Conservation (phyloP, 2,888 invertebrate genomes). For the Barypeithes pellucidus region DNA sequence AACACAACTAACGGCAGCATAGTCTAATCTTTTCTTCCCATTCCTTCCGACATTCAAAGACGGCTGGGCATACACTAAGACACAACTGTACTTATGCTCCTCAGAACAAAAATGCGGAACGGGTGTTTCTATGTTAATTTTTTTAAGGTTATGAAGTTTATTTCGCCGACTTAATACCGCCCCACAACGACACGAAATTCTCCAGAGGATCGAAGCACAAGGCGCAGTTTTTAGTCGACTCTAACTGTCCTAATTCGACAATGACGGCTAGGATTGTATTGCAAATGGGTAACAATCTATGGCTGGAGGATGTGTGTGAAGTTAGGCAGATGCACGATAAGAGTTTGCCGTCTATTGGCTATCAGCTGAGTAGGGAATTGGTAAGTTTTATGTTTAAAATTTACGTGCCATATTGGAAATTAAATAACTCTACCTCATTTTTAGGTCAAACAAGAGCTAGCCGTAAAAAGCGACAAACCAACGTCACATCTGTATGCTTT, state of each 20-base stretch:
- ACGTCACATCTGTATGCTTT: constrained; percentile 71
- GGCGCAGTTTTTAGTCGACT: constrained; percentile 55
- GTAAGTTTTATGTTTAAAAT: constrained; percentile 58
- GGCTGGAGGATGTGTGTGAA: constrained; percentile 78
- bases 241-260: constrained; percentile 57
- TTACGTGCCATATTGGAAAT: too few relatives aligned
- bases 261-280: constrained; percentile 73
- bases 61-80: too few relatives aligned
- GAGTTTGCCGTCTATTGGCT: constrained; percentile 68
- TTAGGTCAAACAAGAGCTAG: constrained; percentile 43
- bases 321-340: constrained; percentile 72
- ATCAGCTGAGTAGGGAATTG: constrained; percentile 74
- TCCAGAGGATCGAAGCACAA: constrained; percentile 45
- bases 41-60: too few relatives aligned
- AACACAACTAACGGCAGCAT: too few relatives aligned
- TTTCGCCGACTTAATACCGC: constrained; percentile 65
- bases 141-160: constrained; percentile 60
- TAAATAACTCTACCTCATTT: not conserved
- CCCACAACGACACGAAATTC: constrained; percentile 63
- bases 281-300: constrained; percentile 76
- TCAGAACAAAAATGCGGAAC: too few relatives aligned
- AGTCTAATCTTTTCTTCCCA: too few relatives aligned
- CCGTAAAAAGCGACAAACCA: constrained; percentile 22
- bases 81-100: too few relatives aligned
- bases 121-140: too few relatives aligned